A percentile compares a stretch with the other conserved stretches of the same genome.
These are phyloP conservation scores for Zaprionus ornatus DNA, from an alignment of 1,140 invertebrate species.

Conservation along the genomic window DNA sequence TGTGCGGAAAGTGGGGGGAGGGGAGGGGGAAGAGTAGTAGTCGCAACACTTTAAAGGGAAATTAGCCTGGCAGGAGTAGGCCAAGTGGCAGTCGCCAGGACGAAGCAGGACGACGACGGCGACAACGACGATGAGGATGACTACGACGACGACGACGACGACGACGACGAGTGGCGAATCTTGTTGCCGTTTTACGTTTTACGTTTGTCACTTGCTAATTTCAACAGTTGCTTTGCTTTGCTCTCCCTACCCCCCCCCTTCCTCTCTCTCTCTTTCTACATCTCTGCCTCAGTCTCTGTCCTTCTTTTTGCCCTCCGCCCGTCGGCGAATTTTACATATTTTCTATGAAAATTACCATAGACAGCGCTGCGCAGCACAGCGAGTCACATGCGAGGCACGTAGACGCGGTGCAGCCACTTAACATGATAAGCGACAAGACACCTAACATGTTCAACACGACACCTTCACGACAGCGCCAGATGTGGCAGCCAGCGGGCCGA, in stretches of 20 bases:
- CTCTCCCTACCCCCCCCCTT: not conserved
- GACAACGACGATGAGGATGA: not conserved
- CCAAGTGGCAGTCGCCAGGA: conserved; percentile 67
- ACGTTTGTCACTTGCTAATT: conserved; percentile 66
- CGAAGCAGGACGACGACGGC: not conserved
- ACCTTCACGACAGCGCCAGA: conserved; percentile 70
- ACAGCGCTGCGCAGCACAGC: conserved; percentile 33
- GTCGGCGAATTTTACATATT: conserved; percentile 73
- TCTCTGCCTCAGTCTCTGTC: conserved; percentile 28
- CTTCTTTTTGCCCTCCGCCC: conserved; percentile 15
- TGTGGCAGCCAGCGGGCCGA: conserved; percentile 17
- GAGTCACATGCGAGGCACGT: conserved; percentile 62
- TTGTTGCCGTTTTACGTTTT: conserved; percentile 53
- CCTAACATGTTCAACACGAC: conserved; percentile 82
- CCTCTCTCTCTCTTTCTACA: not conserved
- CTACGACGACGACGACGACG: not conserved
- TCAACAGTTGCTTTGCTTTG: conserved; percentile 62
- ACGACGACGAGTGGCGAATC: conserved; percentile 67
- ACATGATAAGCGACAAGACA: conserved; percentile 82
- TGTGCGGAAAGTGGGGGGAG: not conserved
- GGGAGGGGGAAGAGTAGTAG: conserved; percentile 33
- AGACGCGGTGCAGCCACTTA: conserved; percentile 75
- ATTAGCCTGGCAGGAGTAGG: conserved; percentile 78
- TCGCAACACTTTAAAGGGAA: conserved; percentile 78
- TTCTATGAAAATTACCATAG: conserved; percentile 79